Evolutionary conservation across 2,113 vertebrate genomes (phyloP).

Genomic region (Eidolon helvum): DNA sequence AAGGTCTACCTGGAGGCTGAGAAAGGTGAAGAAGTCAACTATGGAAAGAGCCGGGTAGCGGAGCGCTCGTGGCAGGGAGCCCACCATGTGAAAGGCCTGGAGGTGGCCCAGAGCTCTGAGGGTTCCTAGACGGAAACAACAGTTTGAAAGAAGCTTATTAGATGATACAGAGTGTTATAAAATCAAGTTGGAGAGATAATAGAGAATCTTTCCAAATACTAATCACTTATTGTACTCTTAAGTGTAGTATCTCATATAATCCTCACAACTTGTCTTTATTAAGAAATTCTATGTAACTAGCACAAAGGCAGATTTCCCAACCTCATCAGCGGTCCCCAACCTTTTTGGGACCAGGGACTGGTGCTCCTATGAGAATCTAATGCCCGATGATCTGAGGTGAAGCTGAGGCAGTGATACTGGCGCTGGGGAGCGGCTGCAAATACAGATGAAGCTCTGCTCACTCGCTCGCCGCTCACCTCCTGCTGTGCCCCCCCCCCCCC

Average conservation of each 20-base stretch:
- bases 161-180: neutral
- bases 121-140: neutral
- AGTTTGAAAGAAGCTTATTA: neutral
- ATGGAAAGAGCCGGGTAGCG: too few species aligned
- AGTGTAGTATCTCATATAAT: neutral
- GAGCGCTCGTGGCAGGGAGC: neutral
- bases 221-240: neutral
- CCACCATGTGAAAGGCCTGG: neutral
- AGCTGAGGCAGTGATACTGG: too few species aligned
- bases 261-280: neutral
- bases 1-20: neutral
- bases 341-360: too few species aligned
- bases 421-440: too few species aligned
- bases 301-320: neutral
- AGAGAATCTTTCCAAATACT: neutral
- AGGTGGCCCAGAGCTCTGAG: neutral
- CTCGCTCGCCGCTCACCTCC: too few species aligned
- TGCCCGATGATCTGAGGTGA: too few species aligned
- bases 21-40: neutral
- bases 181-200: neutral
- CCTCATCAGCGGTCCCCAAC: too few species aligned
- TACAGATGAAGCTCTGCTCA: too few species aligned
- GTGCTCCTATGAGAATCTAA: too few species aligned
- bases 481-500: too few species aligned
- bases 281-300: neutral